Percentiles rank a stretch among this genome's conserved stretches.
These are phyloP conservation scores for Acanthosepion esculentum DNA, from an alignment of 2,888 invertebrate genomes.

Conservation along the genomic window DNA sequence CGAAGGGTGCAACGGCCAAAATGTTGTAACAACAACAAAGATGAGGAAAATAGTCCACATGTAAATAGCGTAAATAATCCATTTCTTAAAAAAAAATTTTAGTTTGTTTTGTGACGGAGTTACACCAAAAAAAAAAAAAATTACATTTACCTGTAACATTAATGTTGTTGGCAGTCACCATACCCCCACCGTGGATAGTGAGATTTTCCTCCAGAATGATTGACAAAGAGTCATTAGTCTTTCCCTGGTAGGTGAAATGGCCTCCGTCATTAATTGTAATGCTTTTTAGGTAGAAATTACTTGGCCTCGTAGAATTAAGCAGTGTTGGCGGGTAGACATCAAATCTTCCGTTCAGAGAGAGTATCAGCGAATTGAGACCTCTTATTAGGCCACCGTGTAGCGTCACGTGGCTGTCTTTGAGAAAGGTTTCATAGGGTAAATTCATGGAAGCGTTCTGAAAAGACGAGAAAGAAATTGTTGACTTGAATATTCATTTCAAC, in stretches of 20 bases:
- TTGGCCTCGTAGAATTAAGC: conserved; percentile 52
- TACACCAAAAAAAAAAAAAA: too few species aligned
- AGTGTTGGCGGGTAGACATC: conserved; percentile 58
- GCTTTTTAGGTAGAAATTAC: conserved; percentile 57
- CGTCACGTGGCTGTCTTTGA: conserved; percentile 58
- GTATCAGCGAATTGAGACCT: conserved; percentile 62
- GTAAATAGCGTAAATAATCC: too few species aligned
- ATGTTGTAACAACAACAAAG: too few species aligned
- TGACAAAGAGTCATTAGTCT: conserved; percentile 54
- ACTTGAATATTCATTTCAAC: too few species aligned
- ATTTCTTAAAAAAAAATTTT: too few species aligned
- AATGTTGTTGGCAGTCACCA: conserved; percentile 58
- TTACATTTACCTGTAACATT: conserved; percentile 54
- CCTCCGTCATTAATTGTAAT: conserved; percentile 63
- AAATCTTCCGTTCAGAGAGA: conserved; percentile 61
- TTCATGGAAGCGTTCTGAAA: conserved; percentile 61
- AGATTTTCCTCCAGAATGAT: conserved; percentile 58
- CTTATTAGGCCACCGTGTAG: conserved; percentile 63
- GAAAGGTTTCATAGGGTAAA: conserved; percentile 61
- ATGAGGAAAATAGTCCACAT: too few species aligned
- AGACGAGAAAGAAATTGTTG: neutral
- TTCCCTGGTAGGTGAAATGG: conserved; percentile 58
- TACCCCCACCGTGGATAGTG: conserved; percentile 61
- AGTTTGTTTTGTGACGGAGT: too few species aligned
- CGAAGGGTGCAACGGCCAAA: too few species aligned